phyloP scores from a whole-genome alignment of 2,888 invertebrate species.

The Dryobota labecula region DNA sequence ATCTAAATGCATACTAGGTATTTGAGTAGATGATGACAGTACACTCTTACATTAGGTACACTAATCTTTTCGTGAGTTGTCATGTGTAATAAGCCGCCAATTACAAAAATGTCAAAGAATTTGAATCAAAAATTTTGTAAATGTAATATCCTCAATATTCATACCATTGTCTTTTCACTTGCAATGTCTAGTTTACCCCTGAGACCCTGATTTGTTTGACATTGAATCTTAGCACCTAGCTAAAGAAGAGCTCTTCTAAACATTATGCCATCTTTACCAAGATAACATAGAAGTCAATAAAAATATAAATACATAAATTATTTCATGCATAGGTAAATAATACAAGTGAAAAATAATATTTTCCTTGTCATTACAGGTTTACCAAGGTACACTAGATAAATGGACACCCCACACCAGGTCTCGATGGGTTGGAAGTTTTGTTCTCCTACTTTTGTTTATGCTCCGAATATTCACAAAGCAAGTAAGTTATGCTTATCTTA shows the following conservation, averaged over 20 bases:
- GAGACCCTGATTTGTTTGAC: not conserved
- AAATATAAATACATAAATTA: not conserved
- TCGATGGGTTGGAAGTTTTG: slow-evolving; percentile 94
- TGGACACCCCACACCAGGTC: slow-evolving; percentile 95
- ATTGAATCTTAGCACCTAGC: not conserved
- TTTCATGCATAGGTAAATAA: not conserved
- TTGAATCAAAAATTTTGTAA: not conserved
- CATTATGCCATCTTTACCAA: not conserved
- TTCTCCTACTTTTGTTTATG: slow-evolving; percentile 93
- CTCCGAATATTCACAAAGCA: slow-evolving; percentile 95
- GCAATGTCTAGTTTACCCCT: not conserved
- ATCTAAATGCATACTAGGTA: slow-evolving; percentile 1
- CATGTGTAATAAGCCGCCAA: slow-evolving; percentile 49
- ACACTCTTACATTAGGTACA: slow-evolving; percentile 16
- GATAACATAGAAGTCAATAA: not conserved
- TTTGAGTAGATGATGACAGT: slow-evolving; percentile 36
- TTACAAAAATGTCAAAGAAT: slow-evolving; percentile 24
- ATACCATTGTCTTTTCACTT: not conserved
- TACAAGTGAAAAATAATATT: not conserved
- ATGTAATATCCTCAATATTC: not conserved
- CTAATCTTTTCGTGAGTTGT: slow-evolving; percentile 47
- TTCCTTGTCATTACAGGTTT: slow-evolving; percentile 88
- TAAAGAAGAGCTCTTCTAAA: not conserved
- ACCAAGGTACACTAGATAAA: slow-evolving; percentile 96
- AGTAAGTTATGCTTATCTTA: slow-evolving; percentile 87